Evolutionary conservation across 2,797 vertebrate genomes (phyloP), one percentile per base, ranked within the genome.

Genomic region (Salmo trutta): DNA sequence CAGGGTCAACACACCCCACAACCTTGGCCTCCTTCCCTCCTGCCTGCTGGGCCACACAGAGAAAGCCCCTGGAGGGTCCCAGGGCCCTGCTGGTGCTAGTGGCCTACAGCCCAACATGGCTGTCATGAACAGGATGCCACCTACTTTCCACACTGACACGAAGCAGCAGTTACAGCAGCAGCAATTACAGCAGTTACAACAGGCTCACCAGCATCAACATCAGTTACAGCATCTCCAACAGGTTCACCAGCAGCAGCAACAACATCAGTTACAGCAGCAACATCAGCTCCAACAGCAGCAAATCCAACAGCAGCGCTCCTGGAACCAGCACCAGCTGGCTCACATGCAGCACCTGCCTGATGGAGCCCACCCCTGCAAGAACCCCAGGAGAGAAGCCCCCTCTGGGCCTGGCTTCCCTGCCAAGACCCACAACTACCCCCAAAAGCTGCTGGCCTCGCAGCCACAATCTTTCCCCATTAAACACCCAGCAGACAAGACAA

Each of bases 281-380:
- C 90, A 89, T 17, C 87, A 83, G 24, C 64, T 47, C 7, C 78
- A 71, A 41, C 41, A 41, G 41, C 41, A 47, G 94, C 79, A 91
- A 71, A 91, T 91, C 78, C 95, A 89, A 64, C 91, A 92, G 54
- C 95, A 96, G 84, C 95, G 94, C 6, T 93, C 95, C 75, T 99
- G 98, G 98, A 96, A 95, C 79, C 97, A 98, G 91, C 98, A 98
- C 82, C 97, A 97, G 82, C 93, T 98, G 82, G 94, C 94, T 16
- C 97, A 97, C 90, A 95, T 97, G 88, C 97, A 97, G 92, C 95
- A 96, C 79, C 94, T 96, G 78, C 94, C 96, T 0, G 96, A 97
- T 71, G 95, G 94, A 64, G 88, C 93, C 29, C 94, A 96, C 33
- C 92, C 95, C 72, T 95, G 95, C 85, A 98, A 98, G 91, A 92